phyloP scores from a whole-genome alignment of 2,888 invertebrate genomes.

The Melanchra persicariae region DNA sequence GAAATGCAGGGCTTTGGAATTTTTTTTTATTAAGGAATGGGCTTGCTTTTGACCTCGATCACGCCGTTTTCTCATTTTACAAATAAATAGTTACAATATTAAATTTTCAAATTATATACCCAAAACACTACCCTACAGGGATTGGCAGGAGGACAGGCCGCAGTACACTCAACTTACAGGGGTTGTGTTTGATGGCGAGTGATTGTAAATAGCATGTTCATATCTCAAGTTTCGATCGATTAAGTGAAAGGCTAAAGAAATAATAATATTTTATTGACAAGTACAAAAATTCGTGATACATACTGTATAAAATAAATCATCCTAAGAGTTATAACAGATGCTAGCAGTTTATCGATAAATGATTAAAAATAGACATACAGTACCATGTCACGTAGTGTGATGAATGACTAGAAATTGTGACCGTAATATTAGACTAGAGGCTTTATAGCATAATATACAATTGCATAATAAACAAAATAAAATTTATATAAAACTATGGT shows the following conservation, averaged over 20 bases:
- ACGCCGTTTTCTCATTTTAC: too few relatives aligned
- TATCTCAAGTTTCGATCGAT: too few relatives aligned
- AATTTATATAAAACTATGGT: slow-evolving; percentile 51
- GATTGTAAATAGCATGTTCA: too few relatives aligned
- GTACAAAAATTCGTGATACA: slow-evolving; percentile 73
- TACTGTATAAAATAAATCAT: slow-evolving; percentile 55
- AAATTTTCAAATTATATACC: too few relatives aligned
- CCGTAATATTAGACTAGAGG: slow-evolving; percentile 60
- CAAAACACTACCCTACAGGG: too few relatives aligned
- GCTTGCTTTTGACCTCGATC: too few relatives aligned
- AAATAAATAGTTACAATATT: too few relatives aligned
- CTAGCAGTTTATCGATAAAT: slow-evolving; percentile 45
- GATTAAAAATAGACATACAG: slow-evolving; percentile 62
- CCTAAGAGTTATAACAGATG: slow-evolving; percentile 44
- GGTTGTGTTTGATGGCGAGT: too few relatives aligned
- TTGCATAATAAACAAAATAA: slow-evolving; percentile 67
- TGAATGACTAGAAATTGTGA: slow-evolving; percentile 71
- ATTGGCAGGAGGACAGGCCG: too few relatives aligned
- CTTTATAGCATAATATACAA: slow-evolving; percentile 69
- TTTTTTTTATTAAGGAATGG: too few relatives aligned
- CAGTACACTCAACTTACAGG: too few relatives aligned
- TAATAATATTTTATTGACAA: slow-evolving; percentile 67
- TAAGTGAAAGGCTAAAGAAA: slow-evolving; percentile 30
- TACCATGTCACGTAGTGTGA: slow-evolving; percentile 57
- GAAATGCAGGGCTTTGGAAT: too few relatives aligned